Evolutionary conservation across 2,888 invertebrate species (phyloP).

Genomic region (Trichopria drosophilae): DNA sequence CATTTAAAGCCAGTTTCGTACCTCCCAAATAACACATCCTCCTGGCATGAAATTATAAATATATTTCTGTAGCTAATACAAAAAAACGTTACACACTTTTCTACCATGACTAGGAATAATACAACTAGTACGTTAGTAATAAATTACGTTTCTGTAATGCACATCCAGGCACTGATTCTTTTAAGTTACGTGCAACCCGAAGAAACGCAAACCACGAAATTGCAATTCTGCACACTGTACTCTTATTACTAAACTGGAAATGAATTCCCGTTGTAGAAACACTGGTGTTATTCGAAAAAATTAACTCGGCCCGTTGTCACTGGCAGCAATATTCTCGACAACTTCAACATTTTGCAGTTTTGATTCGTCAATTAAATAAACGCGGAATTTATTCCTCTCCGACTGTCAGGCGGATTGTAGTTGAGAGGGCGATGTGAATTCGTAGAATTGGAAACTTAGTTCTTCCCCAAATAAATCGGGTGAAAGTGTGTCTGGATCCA

Average conservation of each 20-base stretch:
- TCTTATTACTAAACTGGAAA: constrained; percentile 9
- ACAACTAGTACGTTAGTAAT: constrained; percentile 41
- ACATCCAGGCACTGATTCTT: constrained; percentile 37
- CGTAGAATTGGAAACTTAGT: constrained; percentile 62
- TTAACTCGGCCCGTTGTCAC: constrained; percentile 1
- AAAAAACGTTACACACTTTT: constrained; percentile 51
- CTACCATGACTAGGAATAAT: constrained; percentile 48
- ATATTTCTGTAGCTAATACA: constrained; percentile 54
- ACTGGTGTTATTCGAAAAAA: constrained; percentile 10
- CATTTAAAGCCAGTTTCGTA: too few species aligned
- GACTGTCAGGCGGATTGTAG: constrained; percentile 55
- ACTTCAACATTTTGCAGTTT: constrained; percentile 38
- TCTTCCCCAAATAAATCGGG: constrained; percentile 62
- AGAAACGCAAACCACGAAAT: background rate
- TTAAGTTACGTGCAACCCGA: constrained; percentile 6
- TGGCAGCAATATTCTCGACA: constrained; percentile 23
- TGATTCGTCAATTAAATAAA: constrained; percentile 48
- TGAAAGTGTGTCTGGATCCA: constrained; percentile 61
- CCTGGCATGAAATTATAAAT: constrained; percentile 51
- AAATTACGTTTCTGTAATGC: constrained; percentile 38
- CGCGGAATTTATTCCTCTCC: constrained; percentile 44
- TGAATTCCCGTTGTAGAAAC: constrained; percentile 3
- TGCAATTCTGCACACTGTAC: background rate
- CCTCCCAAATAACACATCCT: too few species aligned
- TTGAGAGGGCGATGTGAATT: constrained; percentile 57